Evolutionary conservation across 1,140 invertebrate genomes (phyloP).

Genomic region (Apis laboriosa): DNA sequence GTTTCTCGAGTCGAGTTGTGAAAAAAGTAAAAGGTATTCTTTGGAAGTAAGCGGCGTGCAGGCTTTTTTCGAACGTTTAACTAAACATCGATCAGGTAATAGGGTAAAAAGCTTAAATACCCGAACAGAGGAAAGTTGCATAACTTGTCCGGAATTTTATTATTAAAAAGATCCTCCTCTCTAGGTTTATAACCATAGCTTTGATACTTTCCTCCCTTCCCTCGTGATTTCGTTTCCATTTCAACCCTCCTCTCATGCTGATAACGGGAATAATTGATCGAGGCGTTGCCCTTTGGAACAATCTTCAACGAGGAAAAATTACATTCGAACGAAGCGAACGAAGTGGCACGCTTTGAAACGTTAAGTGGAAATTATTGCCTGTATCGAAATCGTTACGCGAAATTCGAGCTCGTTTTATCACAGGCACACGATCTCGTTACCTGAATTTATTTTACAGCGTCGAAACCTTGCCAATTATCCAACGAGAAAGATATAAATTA

Average conservation of each 20-base stretch:
- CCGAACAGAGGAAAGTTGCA: neutral
- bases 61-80: neutral
- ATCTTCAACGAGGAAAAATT: conserved; percentile 16
- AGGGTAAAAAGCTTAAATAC: neutral
- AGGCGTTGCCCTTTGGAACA: neutral
- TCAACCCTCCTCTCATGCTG: too few relatives aligned
- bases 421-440: neutral
- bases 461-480: too few relatives aligned
- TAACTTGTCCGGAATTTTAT: neutral
- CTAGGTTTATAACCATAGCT: neutral
- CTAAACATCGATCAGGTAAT: neutral
- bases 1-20: too few relatives aligned
- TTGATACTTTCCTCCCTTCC: neutral
- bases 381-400: neutral
- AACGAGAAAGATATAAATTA: too few relatives aligned
- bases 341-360: neutral
- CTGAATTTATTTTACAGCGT: neutral
- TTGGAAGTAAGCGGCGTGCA: neutral
- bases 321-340: neutral
- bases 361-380: neutral
- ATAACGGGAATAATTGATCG: neutral
- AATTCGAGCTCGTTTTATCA: neutral
- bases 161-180: neutral
- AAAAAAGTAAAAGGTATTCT: neutral
- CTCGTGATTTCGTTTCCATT: neutral